phyloP scores from a whole-genome alignment of 2,797 vertebrate species.

The Heterohyrax brucei region DNA sequence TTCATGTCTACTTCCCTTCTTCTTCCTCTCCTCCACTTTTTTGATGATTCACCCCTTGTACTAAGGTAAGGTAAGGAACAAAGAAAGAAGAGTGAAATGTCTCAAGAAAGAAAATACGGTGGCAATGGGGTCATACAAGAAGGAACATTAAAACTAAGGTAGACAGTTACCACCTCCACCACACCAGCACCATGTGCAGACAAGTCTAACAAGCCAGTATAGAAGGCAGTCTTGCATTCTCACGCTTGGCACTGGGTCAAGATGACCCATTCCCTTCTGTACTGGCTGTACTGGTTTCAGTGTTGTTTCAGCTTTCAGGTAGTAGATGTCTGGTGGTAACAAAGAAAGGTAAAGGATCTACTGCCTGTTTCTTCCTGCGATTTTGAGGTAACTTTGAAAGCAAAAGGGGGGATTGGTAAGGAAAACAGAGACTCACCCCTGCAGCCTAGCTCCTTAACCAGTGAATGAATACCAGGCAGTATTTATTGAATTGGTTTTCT shows the following conservation, averaged over 20 bases:
- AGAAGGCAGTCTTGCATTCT: background rate
- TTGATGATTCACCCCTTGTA: constrained; percentile 38
- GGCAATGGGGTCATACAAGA: background rate
- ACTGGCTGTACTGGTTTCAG: constrained; percentile 52
- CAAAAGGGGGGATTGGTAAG: background rate
- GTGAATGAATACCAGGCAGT: background rate
- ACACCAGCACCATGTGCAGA: background rate
- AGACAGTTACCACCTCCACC: background rate
- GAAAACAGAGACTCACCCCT: constrained; percentile 17
- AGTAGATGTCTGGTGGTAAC: background rate
- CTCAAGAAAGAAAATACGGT: constrained; percentile 41
- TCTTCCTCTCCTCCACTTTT: background rate
- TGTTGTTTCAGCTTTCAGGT: constrained; percentile 22
- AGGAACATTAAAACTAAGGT: constrained; percentile 38
- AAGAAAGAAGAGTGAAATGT: constrained; percentile 47
- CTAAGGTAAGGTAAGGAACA: constrained; percentile 31
- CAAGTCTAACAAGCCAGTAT: background rate
- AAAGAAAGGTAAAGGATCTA: constrained; percentile 32
- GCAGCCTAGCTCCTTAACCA: background rate
- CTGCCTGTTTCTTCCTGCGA: background rate
- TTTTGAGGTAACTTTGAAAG: constrained; percentile 60
- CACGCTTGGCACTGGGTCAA: constrained; percentile 31
- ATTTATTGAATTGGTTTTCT: constrained; percentile 30
- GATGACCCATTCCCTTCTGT: constrained; percentile 11
- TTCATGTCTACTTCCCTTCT: constrained; percentile 52